phyloP scores from a whole-genome alignment of 2,113 vertebrate genomes.

The Pongo pygmaeus region DNA sequence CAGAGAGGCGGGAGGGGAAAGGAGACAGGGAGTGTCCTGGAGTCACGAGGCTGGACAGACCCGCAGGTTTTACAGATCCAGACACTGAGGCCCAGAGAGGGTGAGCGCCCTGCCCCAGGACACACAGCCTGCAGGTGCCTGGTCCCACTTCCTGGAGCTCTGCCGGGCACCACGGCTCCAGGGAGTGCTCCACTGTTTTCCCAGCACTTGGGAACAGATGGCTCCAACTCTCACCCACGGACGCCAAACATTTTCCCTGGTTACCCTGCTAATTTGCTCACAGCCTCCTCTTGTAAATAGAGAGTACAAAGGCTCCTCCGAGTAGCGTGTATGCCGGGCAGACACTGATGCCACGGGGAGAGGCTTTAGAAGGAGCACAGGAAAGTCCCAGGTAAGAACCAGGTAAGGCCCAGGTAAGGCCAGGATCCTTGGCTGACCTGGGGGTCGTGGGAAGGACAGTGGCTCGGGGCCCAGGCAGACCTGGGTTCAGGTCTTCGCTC shows the following conservation, averaged over 20 bases:
- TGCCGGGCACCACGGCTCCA: background rate
- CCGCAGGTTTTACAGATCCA: background rate
- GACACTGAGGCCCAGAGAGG: background rate
- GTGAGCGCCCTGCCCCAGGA: fast-evolving
- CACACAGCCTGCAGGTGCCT: background rate
- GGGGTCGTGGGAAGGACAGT: no score
- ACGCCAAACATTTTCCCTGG: conserved; percentile 79
- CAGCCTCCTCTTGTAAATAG: conserved; percentile 70
- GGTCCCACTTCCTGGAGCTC: background rate
- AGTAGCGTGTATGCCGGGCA: background rate
- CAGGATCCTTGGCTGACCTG: fast-evolving
- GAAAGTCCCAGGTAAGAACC: background rate
- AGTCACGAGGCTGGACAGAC: fast-evolving
- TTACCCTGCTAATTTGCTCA: conserved; percentile 72
- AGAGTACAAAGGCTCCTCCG: conserved; percentile 51
- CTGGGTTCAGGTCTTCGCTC: background rate
- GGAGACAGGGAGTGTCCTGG: background rate
- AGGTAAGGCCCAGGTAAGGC: no score
- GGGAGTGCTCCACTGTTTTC: conserved; percentile 25
- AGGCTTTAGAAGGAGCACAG: background rate
- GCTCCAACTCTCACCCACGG: conserved; percentile 66
- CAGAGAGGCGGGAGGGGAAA: fast-evolving
- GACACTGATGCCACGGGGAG: background rate
- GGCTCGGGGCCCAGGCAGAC: fast-evolving
- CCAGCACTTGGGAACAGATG: conserved; percentile 72